Base-by-base conservation (phyloP, 2,113 vertebrate species). In the Vulpes lagopus region DNA sequence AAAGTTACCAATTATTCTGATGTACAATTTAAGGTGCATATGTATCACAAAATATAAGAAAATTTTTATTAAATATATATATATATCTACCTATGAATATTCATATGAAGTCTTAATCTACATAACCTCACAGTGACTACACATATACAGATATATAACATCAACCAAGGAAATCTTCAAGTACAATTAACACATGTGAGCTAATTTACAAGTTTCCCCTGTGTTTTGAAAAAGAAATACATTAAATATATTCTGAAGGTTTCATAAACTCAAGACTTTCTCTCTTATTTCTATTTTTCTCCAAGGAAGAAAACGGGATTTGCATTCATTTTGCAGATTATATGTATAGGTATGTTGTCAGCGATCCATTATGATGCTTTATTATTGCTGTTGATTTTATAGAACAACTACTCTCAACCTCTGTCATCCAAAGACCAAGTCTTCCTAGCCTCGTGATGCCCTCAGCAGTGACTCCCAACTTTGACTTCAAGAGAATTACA, bases 291-390 rank as follows among this genome's bases (percentile, higher is more conserved):
- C 19, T 89, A 23, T 51, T 78, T 30, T 43, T 43, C 12, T 5
- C 2, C 3, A n/a, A 8, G 2, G 15, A 55, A 43, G 27, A 53
- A 83, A 85, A 19, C 35, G 14, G 43, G 1, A 0, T 0, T 67
- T 32, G 8, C 49, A 14, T n/a, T 67, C 1, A 17, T 57, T 79
- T 43, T 35, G 2, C 8, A n/a, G 16, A 53, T 22, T 73, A 22
- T 38, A 30, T 53, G 16, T 9, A 59, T 11, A 43, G 8, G 43
- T 60, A 27, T 53, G 22, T 80, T 60, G 43, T 71, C 89, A 85
- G 3, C 60, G 32, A 69, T 80, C 30, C 8, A 30, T 35, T 71
- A 25, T 11, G 30, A 38, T 35, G 4, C 8, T 51, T 25, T 27
- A 51, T 51, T 86, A 86, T 53, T 19, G 32, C n/a, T 69, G 17